phyloP scores from a whole-genome alignment of 2,797 vertebrate genomes.

The Phalloptychus januarius region DNA sequence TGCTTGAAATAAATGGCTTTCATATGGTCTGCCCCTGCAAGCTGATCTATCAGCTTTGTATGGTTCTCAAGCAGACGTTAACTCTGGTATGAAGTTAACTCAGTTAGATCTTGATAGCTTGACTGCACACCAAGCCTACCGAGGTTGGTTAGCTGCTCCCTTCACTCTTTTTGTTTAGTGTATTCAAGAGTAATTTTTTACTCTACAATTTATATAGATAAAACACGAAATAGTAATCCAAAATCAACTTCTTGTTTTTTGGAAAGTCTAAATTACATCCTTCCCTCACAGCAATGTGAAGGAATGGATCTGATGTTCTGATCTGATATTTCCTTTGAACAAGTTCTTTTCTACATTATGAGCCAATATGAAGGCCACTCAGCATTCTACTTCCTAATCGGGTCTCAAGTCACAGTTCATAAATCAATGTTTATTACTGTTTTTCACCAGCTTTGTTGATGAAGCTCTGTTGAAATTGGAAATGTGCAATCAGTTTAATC shows the following conservation, averaged over 20 bases:
- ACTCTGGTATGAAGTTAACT: no score
- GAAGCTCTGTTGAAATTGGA: slow-evolving; percentile 42
- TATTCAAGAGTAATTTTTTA: neutral
- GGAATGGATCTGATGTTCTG: slow-evolving; percentile 22
- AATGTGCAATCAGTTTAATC: slow-evolving; percentile 61
- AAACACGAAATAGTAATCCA: neutral
- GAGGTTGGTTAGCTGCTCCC: slow-evolving; percentile 16
- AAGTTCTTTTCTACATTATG: slow-evolving; percentile 29
- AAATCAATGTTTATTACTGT: slow-evolving; percentile 46
- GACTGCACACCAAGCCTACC: slow-evolving; percentile 35
- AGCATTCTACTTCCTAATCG: slow-evolving; percentile 50
- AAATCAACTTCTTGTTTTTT: neutral
- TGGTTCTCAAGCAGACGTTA: slow-evolving; percentile 55
- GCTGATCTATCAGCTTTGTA: slow-evolving; percentile 72
- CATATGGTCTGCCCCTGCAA: slow-evolving; percentile 66
- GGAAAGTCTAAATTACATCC: neutral
- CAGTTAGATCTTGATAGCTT: slow-evolving; percentile 57
- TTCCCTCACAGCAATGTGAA: slow-evolving; percentile 1
- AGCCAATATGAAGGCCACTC: slow-evolving; percentile 53
- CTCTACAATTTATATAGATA: neutral
- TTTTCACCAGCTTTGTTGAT: slow-evolving; percentile 32
- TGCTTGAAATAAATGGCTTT: slow-evolving; percentile 76
- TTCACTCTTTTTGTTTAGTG: slow-evolving; percentile 2
- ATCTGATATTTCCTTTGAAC: slow-evolving; percentile 13
- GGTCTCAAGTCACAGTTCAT: slow-evolving; percentile 49